Evolutionary conservation across 2,888 invertebrate species (phyloP), one percentile per base, ranked within the genome.

Genomic region (Onchidella celtica): DNA sequence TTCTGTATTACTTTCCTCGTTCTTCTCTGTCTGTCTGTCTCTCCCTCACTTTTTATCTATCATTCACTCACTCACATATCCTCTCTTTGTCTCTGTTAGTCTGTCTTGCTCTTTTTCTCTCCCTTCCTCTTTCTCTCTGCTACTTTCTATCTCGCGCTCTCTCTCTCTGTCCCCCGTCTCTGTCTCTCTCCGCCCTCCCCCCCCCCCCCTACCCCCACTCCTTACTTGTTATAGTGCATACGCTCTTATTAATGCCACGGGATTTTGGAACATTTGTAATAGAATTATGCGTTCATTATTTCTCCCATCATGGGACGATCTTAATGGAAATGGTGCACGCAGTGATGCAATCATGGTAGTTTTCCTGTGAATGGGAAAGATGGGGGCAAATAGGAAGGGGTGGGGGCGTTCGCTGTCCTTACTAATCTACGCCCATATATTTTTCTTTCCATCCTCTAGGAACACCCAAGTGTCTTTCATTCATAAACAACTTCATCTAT

Each of bases 21-120:
- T 9, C 63, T 59, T 81, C 69, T 69, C 69, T 75, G 32, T 75
- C 38, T 61, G 36, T 57, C 17, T 2, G 21, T 75, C 29, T 75
- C 57, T 68, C 57, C 38, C 69, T 75, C 55, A 36, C 40, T 68
- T 34, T 40, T 24, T 77, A 59, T 81, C 66, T 74, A 36, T 74
- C 70, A 69, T 61, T 47, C 59, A 47, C 0, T 63, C 61, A 38
- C 55, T 72, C 73, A 66, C 57, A 72, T 73, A 74, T 40, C 69
- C 73, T 79, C 55, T 47, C 29, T 73, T 40, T 59, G n/a, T 59
- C 36, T 32, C 47, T 47, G 59, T 32, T 27, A 69, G 47, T 68
- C 32, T 34, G 61, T 61, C 47, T 55, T 27, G 2, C 36, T 34
- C 66, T 68, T n/a, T 29, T 21, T 55, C 17, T 70, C 63, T 79